A percentile compares a stretch with the other conserved stretches of the same genome.
phyloP scores from a whole-genome alignment of 2,113 vertebrate genomes.

The Micronycteris hirsuta region DNA sequence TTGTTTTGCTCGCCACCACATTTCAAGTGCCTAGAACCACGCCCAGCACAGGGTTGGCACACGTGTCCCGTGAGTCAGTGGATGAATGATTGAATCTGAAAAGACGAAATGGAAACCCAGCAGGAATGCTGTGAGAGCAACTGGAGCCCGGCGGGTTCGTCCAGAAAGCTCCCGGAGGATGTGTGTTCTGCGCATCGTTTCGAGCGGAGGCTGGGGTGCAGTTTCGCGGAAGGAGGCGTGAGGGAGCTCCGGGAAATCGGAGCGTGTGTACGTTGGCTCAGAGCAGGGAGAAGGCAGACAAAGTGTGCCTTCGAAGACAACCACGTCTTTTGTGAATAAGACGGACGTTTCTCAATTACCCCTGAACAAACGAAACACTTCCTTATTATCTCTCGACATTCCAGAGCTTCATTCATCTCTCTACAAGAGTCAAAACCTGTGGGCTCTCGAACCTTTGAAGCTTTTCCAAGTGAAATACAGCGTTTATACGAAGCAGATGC shows the following conservation, averaged over 20 bases:
- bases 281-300: constrained; percentile 16
- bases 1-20: background rate
- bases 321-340: constrained; percentile 22
- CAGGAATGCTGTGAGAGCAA: background rate
- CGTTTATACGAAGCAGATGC: constrained; percentile 45
- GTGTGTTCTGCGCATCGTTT: background rate
- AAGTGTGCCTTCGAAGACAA: constrained; percentile 28
- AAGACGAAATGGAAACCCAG: background rate
- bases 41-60: background rate
- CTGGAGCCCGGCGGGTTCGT: background rate
- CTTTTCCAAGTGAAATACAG: constrained; percentile 46
- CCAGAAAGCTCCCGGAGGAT: background rate
- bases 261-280: constrained; percentile 47
- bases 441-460: background rate
- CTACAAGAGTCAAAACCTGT: constrained; percentile 13
- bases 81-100: background rate
- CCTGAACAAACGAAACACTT: constrained; percentile 40
- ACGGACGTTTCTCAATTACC: constrained; percentile 15
- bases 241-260: constrained; percentile 36
- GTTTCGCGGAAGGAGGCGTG: constrained; percentile 22
- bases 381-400: constrained; percentile 40
- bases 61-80: background rate
- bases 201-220: background rate
- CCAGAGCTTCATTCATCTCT: constrained; percentile 34
- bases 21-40: background rate